Evolutionary conservation across 2,888 invertebrate genomes (phyloP).

Genomic region (Brachyptera risi): DNA sequence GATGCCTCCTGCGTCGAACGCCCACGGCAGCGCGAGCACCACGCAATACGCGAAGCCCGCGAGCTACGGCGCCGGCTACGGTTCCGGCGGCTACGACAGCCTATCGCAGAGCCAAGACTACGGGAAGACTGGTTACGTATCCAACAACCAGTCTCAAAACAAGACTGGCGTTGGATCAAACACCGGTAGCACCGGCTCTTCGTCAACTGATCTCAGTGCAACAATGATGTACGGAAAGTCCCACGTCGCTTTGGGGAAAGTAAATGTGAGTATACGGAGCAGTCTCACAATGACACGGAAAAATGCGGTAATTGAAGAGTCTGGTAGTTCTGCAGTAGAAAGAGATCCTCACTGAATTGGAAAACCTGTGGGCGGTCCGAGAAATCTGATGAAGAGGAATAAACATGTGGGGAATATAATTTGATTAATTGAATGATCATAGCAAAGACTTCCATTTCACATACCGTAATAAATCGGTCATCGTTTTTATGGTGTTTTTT

Average conservation of each 20-base stretch:
- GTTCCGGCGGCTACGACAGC: constrained; percentile 59
- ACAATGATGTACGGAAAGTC: constrained; percentile 80
- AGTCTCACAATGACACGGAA: no score
- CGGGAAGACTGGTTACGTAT: constrained; percentile 50
- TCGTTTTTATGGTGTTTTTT: no score
- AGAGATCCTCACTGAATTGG: no score
- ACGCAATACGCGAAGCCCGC: constrained; percentile 66
- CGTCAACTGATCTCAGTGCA: constrained; percentile 67
- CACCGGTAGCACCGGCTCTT: constrained; percentile 41
- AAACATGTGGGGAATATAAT: no score
- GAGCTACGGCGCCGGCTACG: constrained; percentile 57
- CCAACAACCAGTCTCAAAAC: constrained; percentile 45
- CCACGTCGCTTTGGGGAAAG: constrained; percentile 84
- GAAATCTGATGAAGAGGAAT: no score
- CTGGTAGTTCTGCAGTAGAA: no score
- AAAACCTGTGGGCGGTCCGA: no score
- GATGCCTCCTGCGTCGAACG: constrained; percentile 69
- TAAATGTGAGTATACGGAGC: constrained; percentile 74
- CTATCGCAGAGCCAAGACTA: constrained; percentile 48
- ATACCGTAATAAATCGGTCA: no score
- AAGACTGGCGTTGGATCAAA: constrained; percentile 46
- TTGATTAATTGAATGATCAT: no score
- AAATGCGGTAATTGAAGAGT: no score
- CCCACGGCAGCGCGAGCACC: constrained; percentile 62
- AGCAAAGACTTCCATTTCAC: no score